Base-by-base conservation (phyloP, 2,113 vertebrate genomes). In the Gulo gulo region DNA sequence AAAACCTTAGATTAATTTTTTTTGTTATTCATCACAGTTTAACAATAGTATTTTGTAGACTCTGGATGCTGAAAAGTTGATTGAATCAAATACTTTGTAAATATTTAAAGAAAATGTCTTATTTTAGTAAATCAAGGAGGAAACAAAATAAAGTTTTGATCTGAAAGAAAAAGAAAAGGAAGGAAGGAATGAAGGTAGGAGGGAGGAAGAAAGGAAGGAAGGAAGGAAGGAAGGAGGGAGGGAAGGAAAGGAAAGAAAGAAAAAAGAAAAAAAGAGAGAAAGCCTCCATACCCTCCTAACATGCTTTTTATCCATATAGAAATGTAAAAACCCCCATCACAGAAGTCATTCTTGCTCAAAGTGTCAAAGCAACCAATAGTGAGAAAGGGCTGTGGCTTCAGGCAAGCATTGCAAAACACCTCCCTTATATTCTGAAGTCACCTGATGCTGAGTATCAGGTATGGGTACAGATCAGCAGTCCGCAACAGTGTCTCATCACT, bases 401-500 rank as follows among this genome's bases (percentile, higher is more conserved):
- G 36, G 31, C 23, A 80, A 81, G 50, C 34, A 12, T 1, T 3
- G 31, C 6, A 16, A 79, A 84, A 10, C 16, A 18, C 20, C 21
- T 34, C 1, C 12, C 12, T 4, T 0, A 24, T 15, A 13, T n/a
- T 45, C 93, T 20, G 26, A n/a, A 74, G 23, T 31, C 20, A 18
- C 34, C 1, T 29, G n/a, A 69, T 2, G 24, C 47, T 34, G 59
- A 50, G 23, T 21, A 23, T 20, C 34, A n/a, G 16, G 29, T 3
- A 16, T 45, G 34, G 12, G 18, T 14, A 24, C 34, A 2, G 26
- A 4, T 50, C 57, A 18, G 47, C 45, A 2, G 6, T n/a, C 81
- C 74, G 34, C 13, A 42, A 31, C 36, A 20, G 4, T 0, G 11
- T 0, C 13, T 39, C 29, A 81, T n/a, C 6, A 1, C 3, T 83